Evolutionary conservation across 2,888 invertebrate species (phyloP).

Genomic region (Strigamia transsilvanica): DNA sequence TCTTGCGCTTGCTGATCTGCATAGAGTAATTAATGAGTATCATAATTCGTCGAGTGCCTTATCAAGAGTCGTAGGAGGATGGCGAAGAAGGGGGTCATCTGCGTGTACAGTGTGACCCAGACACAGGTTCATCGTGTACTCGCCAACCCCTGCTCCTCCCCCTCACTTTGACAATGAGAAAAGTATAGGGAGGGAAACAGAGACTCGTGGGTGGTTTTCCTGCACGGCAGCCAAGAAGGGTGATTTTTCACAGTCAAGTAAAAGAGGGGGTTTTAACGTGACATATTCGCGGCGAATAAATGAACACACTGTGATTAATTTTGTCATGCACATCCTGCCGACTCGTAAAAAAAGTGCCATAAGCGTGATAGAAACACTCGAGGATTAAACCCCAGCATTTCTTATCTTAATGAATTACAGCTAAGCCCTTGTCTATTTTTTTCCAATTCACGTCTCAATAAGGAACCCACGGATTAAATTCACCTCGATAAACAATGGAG

Average conservation of each 20-base stretch:
- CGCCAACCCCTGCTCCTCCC: constrained; percentile 26
- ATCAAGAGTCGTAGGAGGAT: constrained; percentile 10
- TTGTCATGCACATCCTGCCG: constrained; percentile 26
- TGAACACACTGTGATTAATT: constrained; percentile 30
- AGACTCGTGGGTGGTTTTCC: constrained; percentile 18
- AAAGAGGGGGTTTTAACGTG: neutral
- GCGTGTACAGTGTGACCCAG: neutral
- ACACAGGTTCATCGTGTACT: constrained; percentile 13
- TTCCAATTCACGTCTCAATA: constrained; percentile 1
- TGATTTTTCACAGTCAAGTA: constrained; percentile 13
- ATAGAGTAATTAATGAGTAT: constrained; percentile 21
- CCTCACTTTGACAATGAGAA: constrained; percentile 8
- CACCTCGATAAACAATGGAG: constrained; percentile 15
- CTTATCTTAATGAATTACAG: constrained; percentile 30
- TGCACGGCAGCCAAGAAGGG: constrained; percentile 15
- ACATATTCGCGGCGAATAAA: constrained; percentile 26
- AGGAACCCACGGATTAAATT: constrained; percentile 21
- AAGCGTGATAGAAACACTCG: constrained; percentile 30
- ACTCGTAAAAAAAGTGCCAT: constrained; percentile 14
- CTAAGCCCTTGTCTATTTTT: constrained; percentile 30
- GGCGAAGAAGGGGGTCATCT: constrained; percentile 26
- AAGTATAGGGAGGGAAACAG: constrained; percentile 1
- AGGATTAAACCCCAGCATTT: constrained; percentile 26
- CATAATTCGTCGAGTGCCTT: constrained; percentile 30
- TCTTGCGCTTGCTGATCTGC: constrained; percentile 20